Evolutionary conservation across 2,113 vertebrate genomes (phyloP).

Genomic region (Mus spicilegus): DNA sequence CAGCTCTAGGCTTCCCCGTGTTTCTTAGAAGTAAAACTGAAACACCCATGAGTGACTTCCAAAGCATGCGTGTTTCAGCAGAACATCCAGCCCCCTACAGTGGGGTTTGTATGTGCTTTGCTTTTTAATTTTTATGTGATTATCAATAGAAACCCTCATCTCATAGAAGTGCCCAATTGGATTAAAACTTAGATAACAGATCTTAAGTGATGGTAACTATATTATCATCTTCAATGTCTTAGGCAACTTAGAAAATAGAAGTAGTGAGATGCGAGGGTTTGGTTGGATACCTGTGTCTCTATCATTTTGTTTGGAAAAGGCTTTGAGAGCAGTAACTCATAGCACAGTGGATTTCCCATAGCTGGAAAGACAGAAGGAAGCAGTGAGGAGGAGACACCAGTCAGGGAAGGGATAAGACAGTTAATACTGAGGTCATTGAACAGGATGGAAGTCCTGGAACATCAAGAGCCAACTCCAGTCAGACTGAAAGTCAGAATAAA

Average conservation of each 20-base stretch:
- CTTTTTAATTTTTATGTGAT: background rate
- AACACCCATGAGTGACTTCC: background rate
- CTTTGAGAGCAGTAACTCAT: background rate
- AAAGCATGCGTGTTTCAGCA: background rate
- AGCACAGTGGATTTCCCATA: background rate
- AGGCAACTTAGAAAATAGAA: background rate
- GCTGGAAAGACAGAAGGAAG: slow-evolving; percentile 1
- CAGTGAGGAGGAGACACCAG: background rate
- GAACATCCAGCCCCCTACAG: fast-evolving
- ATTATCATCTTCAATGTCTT: background rate
- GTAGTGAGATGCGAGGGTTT: slow-evolving; percentile 25
- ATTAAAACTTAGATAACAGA: background rate
- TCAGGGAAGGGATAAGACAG: background rate
- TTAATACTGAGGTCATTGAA: background rate
- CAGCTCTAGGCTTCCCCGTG: background rate
- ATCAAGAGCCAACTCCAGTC: background rate
- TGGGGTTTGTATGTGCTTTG: background rate
- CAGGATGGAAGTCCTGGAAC: background rate
- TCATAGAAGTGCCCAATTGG: background rate
- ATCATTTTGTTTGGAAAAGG: slow-evolving; percentile 53
- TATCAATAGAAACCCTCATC: background rate
- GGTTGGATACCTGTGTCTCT: slow-evolving; percentile 19
- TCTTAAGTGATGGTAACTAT: slow-evolving; percentile 45
- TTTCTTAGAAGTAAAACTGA: background rate
- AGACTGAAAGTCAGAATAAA: background rate